Percentiles rank a stretch among this genome's conserved stretches.
Conservation (phyloP, 2,888 invertebrate species). For the Diploptera punctata region DNA sequence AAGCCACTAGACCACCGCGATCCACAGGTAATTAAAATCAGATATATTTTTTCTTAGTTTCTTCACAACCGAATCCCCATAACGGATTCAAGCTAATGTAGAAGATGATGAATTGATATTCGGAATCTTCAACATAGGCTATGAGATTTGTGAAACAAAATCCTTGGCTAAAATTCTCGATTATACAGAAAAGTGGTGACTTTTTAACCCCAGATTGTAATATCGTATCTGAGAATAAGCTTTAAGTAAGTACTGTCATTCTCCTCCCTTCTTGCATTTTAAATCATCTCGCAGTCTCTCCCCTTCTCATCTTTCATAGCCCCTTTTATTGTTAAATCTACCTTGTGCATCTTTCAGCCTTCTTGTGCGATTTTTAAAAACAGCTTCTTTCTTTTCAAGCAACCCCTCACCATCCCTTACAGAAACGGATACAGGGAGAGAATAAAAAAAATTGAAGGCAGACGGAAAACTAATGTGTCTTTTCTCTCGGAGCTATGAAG, state of each 20-base stretch:
- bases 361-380: constrained; percentile 36
- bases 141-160: too few relatives aligned
- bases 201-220: constrained; percentile 1
- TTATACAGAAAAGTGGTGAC: too few relatives aligned
- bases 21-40: too few relatives aligned
- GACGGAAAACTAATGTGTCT: constrained; percentile 32
- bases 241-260: not conserved
- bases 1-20: too few relatives aligned
- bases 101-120: too few relatives aligned
- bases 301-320: constrained; percentile 35
- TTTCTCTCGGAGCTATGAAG: not conserved
- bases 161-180: too few relatives aligned
- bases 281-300: constrained; percentile 16
- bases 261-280: constrained; percentile 15
- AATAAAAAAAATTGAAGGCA: constrained; percentile 34
- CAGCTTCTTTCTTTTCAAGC: constrained; percentile 35
- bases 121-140: too few relatives aligned
- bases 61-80: too few relatives aligned
- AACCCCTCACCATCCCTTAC: constrained; percentile 20
- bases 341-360: constrained; percentile 36
- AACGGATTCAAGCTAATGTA: too few relatives aligned
- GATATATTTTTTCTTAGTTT: too few relatives aligned
- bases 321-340: constrained; percentile 39
- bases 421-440: constrained; percentile 27
- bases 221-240: constrained; percentile 9